These are phyloP conservation scores for Mormyrops attenuatus DNA, from an alignment of 2,797 vertebrate genomes.

Conservation along the genomic window DNA sequence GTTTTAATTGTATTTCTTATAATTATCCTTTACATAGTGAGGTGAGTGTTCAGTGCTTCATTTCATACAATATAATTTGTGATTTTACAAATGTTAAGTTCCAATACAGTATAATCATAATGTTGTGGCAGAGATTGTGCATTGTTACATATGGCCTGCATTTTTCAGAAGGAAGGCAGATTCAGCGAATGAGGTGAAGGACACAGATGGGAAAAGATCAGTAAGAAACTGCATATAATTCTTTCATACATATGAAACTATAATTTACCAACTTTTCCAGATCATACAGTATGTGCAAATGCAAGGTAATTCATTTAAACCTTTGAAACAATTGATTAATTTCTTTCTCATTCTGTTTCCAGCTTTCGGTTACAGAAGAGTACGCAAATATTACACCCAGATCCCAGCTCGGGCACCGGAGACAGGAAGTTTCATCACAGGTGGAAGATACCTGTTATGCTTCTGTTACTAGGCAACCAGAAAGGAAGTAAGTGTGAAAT, in stretches of 20 bases:
- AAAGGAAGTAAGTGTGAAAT: neutral
- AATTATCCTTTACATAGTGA: neutral
- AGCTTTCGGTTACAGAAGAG: neutral
- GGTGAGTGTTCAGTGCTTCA: neutral
- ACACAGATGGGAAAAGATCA: neutral
- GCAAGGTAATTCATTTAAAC: neutral
- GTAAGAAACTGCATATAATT: neutral
- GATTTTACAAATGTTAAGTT: neutral
- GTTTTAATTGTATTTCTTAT: neutral
- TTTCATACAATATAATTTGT: neutral
- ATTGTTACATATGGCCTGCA: neutral
- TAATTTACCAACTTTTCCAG: neutral
- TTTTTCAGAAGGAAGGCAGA: neutral
- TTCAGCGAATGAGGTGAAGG: neutral
- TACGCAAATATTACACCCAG: neutral
- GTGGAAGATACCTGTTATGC: neutral
- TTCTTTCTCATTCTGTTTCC: neutral
- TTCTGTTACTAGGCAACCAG: neutral
- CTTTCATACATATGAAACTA: neutral
- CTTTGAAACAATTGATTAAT: neutral
- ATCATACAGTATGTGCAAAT: neutral
- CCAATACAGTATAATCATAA: neutral
- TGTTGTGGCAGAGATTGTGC: neutral
- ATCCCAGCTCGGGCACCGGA: neutral
- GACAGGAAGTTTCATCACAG: neutral